A percentile compares a stretch with the other conserved stretches of the same genome.
Evolutionary conservation across 2,888 invertebrate genomes (phyloP).

Genomic region (Isoperla grammatica): DNA sequence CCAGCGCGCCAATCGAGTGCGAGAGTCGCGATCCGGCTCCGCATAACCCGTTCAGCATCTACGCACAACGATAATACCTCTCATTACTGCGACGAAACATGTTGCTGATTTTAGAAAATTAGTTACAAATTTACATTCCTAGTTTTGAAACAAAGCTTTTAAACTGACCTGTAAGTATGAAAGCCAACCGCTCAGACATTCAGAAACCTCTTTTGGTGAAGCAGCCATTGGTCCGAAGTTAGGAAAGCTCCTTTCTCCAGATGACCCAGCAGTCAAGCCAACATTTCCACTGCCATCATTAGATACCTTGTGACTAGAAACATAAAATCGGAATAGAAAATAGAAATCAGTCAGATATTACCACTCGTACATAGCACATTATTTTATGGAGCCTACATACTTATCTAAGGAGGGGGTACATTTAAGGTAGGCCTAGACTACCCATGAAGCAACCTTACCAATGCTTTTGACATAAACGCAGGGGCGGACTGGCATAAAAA

Average conservation of each 20-base stretch:
- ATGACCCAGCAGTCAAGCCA: slow-evolving; percentile 8
- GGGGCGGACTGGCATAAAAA: no score
- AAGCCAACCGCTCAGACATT: slow-evolving; percentile 37
- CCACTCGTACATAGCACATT: no score
- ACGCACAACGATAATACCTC: no score
- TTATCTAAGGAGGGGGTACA: no score
- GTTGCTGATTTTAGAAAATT: no score
- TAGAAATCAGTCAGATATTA: not conserved
- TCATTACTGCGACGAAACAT: no score
- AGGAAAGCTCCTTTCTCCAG: slow-evolving; percentile 17
- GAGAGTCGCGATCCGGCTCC: slow-evolving; percentile 57
- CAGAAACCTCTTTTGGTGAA: slow-evolving; percentile 37
- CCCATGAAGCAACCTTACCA: no score
- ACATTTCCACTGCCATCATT: slow-evolving; percentile 5
- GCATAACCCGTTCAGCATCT: slow-evolving; percentile 60
- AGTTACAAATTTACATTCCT: no score
- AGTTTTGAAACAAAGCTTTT: no score
- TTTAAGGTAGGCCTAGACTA: no score
- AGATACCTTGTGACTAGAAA: slow-evolving; percentile 16
- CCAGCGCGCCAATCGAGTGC: slow-evolving; percentile 51
- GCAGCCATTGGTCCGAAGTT: slow-evolving; percentile 17
- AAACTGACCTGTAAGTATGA: slow-evolving; percentile 36
- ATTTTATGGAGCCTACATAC: no score
- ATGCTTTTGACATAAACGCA: no score
- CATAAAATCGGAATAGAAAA: not conserved